Conservation (phyloP, 2,888 invertebrate species). For the Conus canariensis region DNA sequence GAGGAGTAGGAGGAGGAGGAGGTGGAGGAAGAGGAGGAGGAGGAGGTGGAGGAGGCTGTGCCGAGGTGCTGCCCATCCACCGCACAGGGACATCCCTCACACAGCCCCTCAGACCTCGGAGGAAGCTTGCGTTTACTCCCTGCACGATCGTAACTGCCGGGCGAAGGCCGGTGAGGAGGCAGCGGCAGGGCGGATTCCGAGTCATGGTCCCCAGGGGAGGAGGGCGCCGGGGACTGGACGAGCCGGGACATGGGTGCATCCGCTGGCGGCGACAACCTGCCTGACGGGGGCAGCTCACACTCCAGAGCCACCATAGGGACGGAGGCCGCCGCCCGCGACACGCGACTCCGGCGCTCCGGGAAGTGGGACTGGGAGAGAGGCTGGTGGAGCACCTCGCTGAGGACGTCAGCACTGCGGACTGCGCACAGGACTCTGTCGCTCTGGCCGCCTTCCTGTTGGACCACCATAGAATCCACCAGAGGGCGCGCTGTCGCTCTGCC, state of each 20-base stretch:
- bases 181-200: not conserved
- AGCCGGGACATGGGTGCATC: not conserved
- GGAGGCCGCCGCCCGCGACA: not conserved
- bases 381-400: not conserved
- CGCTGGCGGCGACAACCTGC: conserved; percentile 34
- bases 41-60: too few species aligned
- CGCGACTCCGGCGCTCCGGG: not conserved
- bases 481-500: too few species aligned
- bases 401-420: not conserved
- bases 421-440: not conserved
- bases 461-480: not conserved
- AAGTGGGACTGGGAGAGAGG: not conserved
- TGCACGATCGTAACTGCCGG: not conserved
- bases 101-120: too few species aligned
- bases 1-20: not conserved
- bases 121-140: too few species aligned
- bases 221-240: too few species aligned
- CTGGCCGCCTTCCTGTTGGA: not conserved
- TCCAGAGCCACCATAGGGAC: conserved; percentile 43
- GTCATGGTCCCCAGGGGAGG: not conserved
- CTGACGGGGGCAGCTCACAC: conserved; percentile 36
- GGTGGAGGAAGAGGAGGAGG: not conserved
- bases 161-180: not conserved
- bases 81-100: too few species aligned
- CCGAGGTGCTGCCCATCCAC: too few species aligned